These are phyloP conservation scores for Therioaphis trifolii DNA, from an alignment of 2,888 invertebrate genomes.

Conservation along the genomic window DNA sequence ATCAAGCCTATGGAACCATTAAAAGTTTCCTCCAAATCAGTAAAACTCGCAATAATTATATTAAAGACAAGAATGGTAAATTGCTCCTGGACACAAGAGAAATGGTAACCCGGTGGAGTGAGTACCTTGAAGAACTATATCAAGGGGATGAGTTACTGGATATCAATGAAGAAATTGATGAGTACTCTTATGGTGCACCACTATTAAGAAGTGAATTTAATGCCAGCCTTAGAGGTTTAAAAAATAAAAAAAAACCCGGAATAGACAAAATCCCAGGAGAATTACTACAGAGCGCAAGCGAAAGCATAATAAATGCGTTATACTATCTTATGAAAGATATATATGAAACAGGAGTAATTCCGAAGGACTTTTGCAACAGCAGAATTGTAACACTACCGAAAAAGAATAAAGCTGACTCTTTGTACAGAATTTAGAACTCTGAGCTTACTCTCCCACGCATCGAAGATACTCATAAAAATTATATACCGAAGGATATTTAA, in stretches of 20 bases:
- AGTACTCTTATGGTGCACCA: too few relatives aligned
- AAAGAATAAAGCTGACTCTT: conserved; percentile 15
- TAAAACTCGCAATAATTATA: conserved; percentile 18
- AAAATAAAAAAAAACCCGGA: too few relatives aligned
- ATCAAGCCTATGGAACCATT: neutral
- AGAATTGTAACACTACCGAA: conserved; percentile 15
- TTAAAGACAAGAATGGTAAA: conserved; percentile 19
- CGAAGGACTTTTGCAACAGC: conserved; percentile 16
- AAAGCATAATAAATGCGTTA: too few relatives aligned
- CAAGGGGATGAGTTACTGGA: too few relatives aligned
- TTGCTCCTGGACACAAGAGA: conserved; percentile 14
- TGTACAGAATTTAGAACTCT: conserved; percentile 1
- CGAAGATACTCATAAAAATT: conserved; percentile 19
- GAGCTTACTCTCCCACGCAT: neutral
- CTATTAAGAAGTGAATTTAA: too few relatives aligned
- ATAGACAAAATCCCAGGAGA: too few relatives aligned
- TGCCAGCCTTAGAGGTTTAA: too few relatives aligned
- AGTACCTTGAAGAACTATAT: neutral
- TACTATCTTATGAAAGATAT: conserved; percentile 6
- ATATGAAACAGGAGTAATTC: conserved; percentile 19
- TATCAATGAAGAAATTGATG: too few relatives aligned
- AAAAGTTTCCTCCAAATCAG: neutral
- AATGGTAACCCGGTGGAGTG: neutral
- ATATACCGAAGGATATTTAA: conserved; percentile 16
- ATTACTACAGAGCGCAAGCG: too few relatives aligned